phyloP scores from a whole-genome alignment of 2,888 invertebrate genomes.

The Argynnis bischoffii region DNA sequence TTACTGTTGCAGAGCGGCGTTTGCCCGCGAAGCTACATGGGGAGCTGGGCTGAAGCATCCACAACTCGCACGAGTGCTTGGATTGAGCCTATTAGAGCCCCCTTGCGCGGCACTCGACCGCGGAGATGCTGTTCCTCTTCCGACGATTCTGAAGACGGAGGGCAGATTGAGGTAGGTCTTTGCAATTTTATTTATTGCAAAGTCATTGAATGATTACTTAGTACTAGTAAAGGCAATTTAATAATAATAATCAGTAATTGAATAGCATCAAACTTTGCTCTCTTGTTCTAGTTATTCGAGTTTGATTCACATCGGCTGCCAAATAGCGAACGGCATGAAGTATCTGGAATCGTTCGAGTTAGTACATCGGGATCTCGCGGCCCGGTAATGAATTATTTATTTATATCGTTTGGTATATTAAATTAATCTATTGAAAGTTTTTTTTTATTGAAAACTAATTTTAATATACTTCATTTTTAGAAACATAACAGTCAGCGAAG shows the following conservation, averaged over 20 bases:
- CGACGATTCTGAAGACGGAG: slow-evolving; percentile 83
- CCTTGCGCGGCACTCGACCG: slow-evolving; percentile 95
- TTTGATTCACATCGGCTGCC: slow-evolving; percentile 92
- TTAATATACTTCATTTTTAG: slow-evolving; percentile 63
- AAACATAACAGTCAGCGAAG: slow-evolving; percentile 93
- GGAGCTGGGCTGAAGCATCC: slow-evolving; percentile 91
- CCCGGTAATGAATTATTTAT: slow-evolving; percentile 81
- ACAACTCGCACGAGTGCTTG: slow-evolving; percentile 91
- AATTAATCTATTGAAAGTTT: background rate
- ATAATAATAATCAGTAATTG: background rate
- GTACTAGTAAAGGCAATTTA: background rate
- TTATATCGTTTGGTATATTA: background rate
- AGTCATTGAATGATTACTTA: background rate
- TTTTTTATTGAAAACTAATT: background rate
- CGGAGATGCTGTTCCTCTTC: slow-evolving; percentile 92
- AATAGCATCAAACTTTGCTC: background rate
- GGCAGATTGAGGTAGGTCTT: slow-evolving; percentile 74
- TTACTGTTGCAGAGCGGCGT: slow-evolving; percentile 86
- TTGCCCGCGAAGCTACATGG: slow-evolving; percentile 93
- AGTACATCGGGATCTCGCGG: slow-evolving; percentile 94
- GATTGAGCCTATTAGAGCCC: slow-evolving; percentile 92
- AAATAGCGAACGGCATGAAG: slow-evolving; percentile 96
- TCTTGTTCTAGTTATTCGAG: slow-evolving; percentile 87
- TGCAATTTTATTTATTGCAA: background rate
- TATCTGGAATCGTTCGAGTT: slow-evolving; percentile 94